Percentiles rank a stretch among this genome's conserved stretches.
Conservation (phyloP, 2,113 vertebrate species). For the Lagopus leucura region DNA sequence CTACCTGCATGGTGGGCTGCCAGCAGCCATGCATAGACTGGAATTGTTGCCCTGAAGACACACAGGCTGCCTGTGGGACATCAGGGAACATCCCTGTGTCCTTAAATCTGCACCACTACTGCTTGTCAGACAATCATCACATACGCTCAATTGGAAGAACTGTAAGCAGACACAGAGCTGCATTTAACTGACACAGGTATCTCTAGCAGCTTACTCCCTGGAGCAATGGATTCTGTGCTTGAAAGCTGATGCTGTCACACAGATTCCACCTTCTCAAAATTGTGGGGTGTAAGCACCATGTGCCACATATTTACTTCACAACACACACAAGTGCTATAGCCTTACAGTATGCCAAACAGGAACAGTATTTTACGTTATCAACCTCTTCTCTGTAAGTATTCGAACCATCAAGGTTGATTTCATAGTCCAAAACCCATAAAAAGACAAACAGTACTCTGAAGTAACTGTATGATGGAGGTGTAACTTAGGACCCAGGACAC, state of each 20-base stretch:
- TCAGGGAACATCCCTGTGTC: not conserved
- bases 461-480: fast-evolving
- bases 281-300: not conserved
- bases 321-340: not conserved
- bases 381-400: not conserved
- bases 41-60: not conserved
- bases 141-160: not conserved
- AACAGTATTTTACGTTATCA: not conserved
- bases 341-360: not conserved
- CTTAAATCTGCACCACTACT: not conserved
- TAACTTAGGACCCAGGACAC: not conserved
- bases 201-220: not conserved
- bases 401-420: not conserved
- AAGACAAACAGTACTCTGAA: not conserved
- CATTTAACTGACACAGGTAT: constrained; percentile 1
- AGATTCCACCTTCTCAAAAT: not conserved
- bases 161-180: constrained; percentile 25
- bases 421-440: not conserved
- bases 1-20: fast-evolving
- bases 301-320: fast-evolving
- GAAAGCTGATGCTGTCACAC: not conserved
- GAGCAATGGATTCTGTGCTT: not conserved
- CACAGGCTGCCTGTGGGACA: not conserved
- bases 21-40: not conserved
- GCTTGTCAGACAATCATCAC: not conserved